Evolutionary conservation across 2,113 vertebrate genomes (phyloP), one percentile per base, ranked within the genome.

Genomic region (Eudorcas thomsonii): DNA sequence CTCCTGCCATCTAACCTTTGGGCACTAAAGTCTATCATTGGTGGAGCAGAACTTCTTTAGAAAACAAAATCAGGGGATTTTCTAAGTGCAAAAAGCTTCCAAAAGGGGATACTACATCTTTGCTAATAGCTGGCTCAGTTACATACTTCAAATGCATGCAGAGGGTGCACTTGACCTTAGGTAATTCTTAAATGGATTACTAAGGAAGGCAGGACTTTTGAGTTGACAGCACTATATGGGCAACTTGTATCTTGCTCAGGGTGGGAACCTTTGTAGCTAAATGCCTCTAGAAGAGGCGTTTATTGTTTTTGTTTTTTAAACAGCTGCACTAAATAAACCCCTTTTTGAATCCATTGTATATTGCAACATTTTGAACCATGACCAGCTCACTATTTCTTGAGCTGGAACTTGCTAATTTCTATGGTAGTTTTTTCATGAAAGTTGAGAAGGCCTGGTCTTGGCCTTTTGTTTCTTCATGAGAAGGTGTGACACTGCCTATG

Each of bases 401-500:
- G 99, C 98, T 98, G 98, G 97, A 99, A 99, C 98, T 99, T 99
- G 98, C 98, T 98, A 99, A 99, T 98, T 99, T 99, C 99, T 99
- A 98, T 96, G 99, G 98, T 99, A 95, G 96, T 99, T 99, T 99
- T 99, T 99, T 99, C 99, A 99, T 99, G 99, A 99, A 99, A 99
- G 99, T 99, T 98, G 99, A 99, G 99, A 97, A 99, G 99, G 98
- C 99, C 99, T 98, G 97, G 97, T 99, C 94, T 97, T 97, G 99
- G 99, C 99, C 99, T 99, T 98, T 99, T 99, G 99, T 99, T 99
- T 99, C 99, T 99, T 99, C 99, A 99, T 99, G 99, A 99, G 99
- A 99, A 99, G 99, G 99, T 99, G 99, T 99, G 99, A 99, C 99
- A 99, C 99, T 99, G 99, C 99, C 99, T 99, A 97, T 99, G 99